phyloP scores from a whole-genome alignment of 2,797 vertebrate species.

The Heterohyrax brucei region DNA sequence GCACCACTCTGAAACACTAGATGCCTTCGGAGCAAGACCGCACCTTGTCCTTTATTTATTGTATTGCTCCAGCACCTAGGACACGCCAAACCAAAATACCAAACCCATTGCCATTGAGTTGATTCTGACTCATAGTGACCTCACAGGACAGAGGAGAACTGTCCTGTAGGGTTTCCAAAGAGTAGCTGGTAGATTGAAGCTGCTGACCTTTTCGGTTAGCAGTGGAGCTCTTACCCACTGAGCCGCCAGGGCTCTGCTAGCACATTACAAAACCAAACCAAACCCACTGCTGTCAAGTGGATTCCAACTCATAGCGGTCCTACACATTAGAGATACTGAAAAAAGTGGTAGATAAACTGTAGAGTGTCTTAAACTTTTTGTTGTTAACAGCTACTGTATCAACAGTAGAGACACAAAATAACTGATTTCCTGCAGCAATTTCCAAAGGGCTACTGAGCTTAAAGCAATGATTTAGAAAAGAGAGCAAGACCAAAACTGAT shows the following conservation, averaged over 20 bases:
- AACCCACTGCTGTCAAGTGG: too few species aligned
- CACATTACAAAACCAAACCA: too few species aligned
- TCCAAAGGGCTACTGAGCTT: background rate
- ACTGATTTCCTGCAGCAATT: background rate
- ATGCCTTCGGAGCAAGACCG: background rate
- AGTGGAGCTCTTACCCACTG: too few species aligned
- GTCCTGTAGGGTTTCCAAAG: too few species aligned
- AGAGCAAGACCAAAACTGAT: background rate
- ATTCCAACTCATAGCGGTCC: too few species aligned
- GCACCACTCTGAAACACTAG: background rate
- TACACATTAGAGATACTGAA: background rate
- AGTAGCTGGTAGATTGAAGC: too few species aligned
- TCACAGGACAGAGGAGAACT: too few species aligned
- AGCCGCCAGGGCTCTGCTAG: too few species aligned
- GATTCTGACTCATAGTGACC: too few species aligned
- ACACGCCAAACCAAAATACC: background rate
- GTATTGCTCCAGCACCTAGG: background rate
- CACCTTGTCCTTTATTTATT: background rate
- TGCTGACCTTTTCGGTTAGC: too few species aligned
- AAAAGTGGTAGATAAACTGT: background rate
- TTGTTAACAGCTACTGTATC: background rate
- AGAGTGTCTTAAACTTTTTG: slow-evolving; percentile 11
- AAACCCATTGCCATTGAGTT: too few species aligned
- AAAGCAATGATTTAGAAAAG: slow-evolving; percentile 14
- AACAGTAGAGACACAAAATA: background rate